Evolutionary conservation across 2,888 invertebrate species (phyloP), one percentile per base, ranked within the genome.

Genomic region (Glyphotaelius pellucidus): DNA sequence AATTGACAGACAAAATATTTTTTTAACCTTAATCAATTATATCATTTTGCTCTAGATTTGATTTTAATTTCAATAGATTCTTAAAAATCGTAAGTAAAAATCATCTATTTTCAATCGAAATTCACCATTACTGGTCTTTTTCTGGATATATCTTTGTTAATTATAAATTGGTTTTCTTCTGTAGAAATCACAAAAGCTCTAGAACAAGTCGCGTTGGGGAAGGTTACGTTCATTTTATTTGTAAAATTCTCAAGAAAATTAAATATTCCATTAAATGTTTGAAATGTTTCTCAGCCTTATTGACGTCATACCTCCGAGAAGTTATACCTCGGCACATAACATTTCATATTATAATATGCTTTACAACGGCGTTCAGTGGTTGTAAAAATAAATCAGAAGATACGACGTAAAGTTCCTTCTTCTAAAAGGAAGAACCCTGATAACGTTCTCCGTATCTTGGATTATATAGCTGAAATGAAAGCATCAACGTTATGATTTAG

Each of bases 311-410:
- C 19, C 32, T 79, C n/a, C 67, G n/a, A 52, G 87, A 87, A 87
- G 25, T 52, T 42, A 25, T 84, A 42, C 86, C 25, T 86, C 19
- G 67, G 67, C 67, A 67, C 67, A 67, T 67, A 25, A 67, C 25
- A n/a, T 67, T n/a, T 67, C 11, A 67, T 67, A 25, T 67, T 67
- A 67, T 67, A n/a, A 67, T 67, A 25, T 67, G 25, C 67, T 86
- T 86, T 47, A 79, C 90, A 32, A 30, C 81, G 81, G 30, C 81
- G 30, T 47, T 19, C 89, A 31, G 42, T 42, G 81, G 38, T 47
- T 31, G 31, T 81, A 90, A 90, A 90, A 81, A 81, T 81, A 90
- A 90, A 81, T 90, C 90, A 42, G 30, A 42, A 80, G 90, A 90
- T 81, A 89, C 79, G 79, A 42, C 30, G 32, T 25, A 25, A 86